Conservation (phyloP, 2,888 invertebrate genomes). For the Leptopilina myrica region DNA sequence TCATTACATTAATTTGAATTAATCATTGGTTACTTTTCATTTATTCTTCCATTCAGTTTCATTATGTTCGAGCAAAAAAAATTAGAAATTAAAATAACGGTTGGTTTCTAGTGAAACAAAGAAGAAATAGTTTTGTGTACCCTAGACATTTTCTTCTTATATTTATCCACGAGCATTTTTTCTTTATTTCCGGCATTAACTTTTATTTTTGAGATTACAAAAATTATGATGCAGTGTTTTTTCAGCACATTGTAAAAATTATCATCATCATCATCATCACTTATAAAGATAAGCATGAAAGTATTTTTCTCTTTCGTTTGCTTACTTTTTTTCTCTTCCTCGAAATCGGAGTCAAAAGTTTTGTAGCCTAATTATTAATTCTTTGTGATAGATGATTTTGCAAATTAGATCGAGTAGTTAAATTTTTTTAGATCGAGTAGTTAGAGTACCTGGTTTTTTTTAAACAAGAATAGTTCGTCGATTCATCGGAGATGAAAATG, state of each 20-base stretch:
- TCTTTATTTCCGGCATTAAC: slow-evolving; percentile 18
- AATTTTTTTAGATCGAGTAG: too few relatives aligned
- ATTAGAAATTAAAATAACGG: too few relatives aligned
- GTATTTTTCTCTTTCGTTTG: not conserved
- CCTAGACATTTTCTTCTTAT: too few relatives aligned
- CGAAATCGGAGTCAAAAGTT: too few relatives aligned
- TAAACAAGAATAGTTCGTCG: not conserved
- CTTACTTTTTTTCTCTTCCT: too few relatives aligned
- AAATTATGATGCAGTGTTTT: not conserved
- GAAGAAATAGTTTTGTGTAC: too few relatives aligned
- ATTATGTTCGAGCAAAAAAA: not conserved
- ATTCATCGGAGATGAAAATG: slow-evolving; percentile 50
- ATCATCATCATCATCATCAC: not conserved
- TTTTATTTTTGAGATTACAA: slow-evolving; percentile 16
- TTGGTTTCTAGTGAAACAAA: too few relatives aligned
- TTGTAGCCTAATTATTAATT: too few relatives aligned
- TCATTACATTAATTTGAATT: too few relatives aligned
- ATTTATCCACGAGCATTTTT: slow-evolving; percentile 4
- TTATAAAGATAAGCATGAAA: slow-evolving; percentile 9
- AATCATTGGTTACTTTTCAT: not conserved
- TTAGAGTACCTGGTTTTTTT: too few relatives aligned
- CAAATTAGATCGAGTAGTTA: too few relatives aligned
- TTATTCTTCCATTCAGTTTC: not conserved
- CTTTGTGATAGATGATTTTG: too few relatives aligned
- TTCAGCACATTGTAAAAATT: not conserved